A percentile compares a stretch with the other conserved stretches of the same genome.
Conservation (phyloP, 2,797 vertebrate genomes). For the Huso huso region DNA sequence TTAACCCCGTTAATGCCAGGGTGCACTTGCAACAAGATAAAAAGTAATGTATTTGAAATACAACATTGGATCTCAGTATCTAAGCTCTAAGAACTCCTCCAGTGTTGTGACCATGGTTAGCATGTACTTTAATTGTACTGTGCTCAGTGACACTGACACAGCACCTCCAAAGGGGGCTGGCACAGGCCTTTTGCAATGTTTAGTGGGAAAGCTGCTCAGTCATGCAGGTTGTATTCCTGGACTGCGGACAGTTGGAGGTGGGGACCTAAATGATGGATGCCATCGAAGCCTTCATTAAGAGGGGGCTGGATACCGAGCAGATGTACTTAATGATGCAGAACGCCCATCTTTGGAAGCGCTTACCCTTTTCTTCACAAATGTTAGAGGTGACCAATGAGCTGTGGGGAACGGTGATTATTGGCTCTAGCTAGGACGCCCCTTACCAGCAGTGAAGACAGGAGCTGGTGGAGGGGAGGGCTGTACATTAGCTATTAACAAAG, state of each 20-base stretch:
- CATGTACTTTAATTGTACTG: too few relatives aligned
- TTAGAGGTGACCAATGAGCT: slow-evolving; percentile 23
- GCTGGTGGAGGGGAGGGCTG: not conserved
- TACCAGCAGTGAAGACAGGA: not conserved
- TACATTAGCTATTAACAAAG: too few relatives aligned
- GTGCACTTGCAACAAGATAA: too few relatives aligned
- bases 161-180: not conserved
- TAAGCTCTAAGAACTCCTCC: too few relatives aligned
- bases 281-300: slow-evolving; percentile 19
- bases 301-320: slow-evolving; percentile 27
- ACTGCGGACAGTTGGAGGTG: slow-evolving; percentile 17
- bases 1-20: too few relatives aligned
- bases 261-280: slow-evolving; percentile 13
- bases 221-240: slow-evolving; percentile 8
- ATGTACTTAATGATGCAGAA: slow-evolving; percentile 51
- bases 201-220: slow-evolving; percentile 16
- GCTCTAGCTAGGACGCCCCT: not conserved
- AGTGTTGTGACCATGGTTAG: too few relatives aligned
- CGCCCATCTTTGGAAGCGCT: slow-evolving; percentile 24
- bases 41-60: too few relatives aligned
- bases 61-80: too few relatives aligned
- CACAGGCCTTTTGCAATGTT: slow-evolving; percentile 10
- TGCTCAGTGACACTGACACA: not conserved
- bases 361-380: slow-evolving; percentile 26
- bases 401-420: slow-evolving; percentile 2